Evolutionary conservation across 2,888 invertebrate genomes (phyloP).

Genomic region (Drosophila subsilvestris): DNA sequence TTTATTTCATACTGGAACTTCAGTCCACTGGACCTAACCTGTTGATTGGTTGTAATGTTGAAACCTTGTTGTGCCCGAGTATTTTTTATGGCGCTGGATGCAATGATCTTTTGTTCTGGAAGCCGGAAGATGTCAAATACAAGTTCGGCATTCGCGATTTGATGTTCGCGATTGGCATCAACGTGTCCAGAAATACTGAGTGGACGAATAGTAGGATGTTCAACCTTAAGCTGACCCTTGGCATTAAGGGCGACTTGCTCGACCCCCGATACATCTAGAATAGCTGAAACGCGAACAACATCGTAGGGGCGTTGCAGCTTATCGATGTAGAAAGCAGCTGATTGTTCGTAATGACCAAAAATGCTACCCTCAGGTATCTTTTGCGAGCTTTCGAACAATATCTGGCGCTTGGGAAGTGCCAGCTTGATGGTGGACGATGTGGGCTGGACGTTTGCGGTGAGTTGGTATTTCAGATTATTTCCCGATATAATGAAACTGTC

Average conservation of each 20-base stretch:
- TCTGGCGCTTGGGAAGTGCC: constrained; percentile 88
- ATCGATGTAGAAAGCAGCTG: constrained; percentile 88
- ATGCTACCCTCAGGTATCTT: constrained; percentile 84
- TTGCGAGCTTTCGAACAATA: constrained; percentile 87
- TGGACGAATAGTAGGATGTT: constrained; percentile 87
- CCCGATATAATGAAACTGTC: constrained; percentile 89
- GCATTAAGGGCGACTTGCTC: constrained; percentile 85
- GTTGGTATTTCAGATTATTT: constrained; percentile 89
- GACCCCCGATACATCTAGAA: constrained; percentile 85
- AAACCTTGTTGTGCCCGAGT: constrained; percentile 75
- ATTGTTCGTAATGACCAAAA: constrained; percentile 87
- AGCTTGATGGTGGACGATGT: constrained; percentile 87
- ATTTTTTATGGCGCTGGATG: constrained; percentile 51
- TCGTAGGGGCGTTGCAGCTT: constrained; percentile 89
- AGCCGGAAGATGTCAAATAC: constrained; percentile 87
- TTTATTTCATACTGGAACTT: constrained; percentile 74
- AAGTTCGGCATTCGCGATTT: constrained; percentile 79
- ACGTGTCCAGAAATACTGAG: constrained; percentile 84
- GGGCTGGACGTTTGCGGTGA: constrained; percentile 88
- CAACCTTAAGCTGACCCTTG: constrained; percentile 87
- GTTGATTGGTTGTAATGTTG: constrained; percentile 83
- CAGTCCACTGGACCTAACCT: constrained; percentile 85
- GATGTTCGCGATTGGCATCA: constrained; percentile 82
- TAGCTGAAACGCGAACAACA: constrained; percentile 86
- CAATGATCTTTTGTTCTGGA: constrained; percentile 86